Base-by-base conservation (phyloP, 2,797 vertebrate species). In the Rhinogobio ventralis region DNA sequence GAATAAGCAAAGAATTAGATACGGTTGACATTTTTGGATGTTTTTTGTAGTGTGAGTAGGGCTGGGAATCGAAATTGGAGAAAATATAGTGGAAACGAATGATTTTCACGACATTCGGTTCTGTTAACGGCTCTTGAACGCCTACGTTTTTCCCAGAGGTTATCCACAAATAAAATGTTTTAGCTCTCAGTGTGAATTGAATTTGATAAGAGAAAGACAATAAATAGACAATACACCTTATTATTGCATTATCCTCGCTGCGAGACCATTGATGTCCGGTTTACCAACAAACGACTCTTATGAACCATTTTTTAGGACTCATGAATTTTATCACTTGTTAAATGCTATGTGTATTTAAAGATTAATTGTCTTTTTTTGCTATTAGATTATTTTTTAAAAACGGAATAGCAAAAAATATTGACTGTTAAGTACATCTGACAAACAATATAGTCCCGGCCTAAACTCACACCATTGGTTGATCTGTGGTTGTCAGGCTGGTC, bases 31-130 rank as follows among this genome's bases (percentile, higher is more conserved):
- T 78, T 77, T 77, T 36, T 23, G n/a, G 60, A 75, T 14, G 60
- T 36, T 62, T 42, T 83, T 55, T 33, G 73, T 55, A 25, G 36
- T 30, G 53, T 10, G 79, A 60, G 67, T 9, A 36, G 20, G 23
- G 72, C n/a, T 67, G 82, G 33, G 82, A 76, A 83, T 83, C 72
- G 7, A 25, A 79, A 79, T 64, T 17, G 77, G 25, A 79, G 77
- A 14, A 42, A 57, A 67, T n/a, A 28, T 36, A 45, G 42, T 72
- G 82, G 55, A 49, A 51, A 39, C 73, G 36, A 78, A 66, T 75
- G 73, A 42, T 69, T 79, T 68, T 45, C 66, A 57, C 60, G 62
- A 66, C 75, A 45, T 69, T 62, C 25, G 73, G 53, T 57, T 66
- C 77, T 45, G 80, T 73, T 55, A 71, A 81, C 30, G n/a, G 55